phyloP scores from a whole-genome alignment of 2,888 invertebrate species.

The Quadroppia sp. region DNA sequence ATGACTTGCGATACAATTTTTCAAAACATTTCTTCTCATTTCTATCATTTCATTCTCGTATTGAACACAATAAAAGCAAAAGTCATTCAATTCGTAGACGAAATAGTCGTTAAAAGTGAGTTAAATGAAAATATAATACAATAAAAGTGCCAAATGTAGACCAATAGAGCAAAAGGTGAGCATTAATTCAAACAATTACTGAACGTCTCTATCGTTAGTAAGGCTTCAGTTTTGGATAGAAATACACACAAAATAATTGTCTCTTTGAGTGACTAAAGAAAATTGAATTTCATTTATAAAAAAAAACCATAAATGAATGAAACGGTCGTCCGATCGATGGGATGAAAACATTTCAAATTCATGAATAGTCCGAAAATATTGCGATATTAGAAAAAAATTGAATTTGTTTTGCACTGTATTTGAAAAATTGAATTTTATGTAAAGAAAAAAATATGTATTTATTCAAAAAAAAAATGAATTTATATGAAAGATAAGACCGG shows the following conservation, averaged over 20 bases:
- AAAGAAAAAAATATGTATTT: background rate
- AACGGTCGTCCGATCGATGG: background rate
- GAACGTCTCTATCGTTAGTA: background rate
- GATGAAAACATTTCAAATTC: background rate
- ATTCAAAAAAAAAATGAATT: background rate
- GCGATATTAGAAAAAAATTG: background rate
- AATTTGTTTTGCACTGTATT: background rate
- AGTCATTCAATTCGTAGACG: background rate
- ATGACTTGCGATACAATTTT: background rate
- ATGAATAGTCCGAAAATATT: background rate
- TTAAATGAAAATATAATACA: background rate
- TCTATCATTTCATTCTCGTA: background rate
- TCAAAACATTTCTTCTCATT: conserved; percentile 12
- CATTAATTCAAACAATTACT: background rate
- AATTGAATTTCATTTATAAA: conserved; percentile 13
- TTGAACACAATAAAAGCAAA: background rate
- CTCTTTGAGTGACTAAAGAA: conserved; percentile 8
- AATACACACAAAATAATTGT: background rate
- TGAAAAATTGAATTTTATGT: too few species aligned
- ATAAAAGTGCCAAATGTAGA: background rate
- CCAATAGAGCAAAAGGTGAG: background rate
- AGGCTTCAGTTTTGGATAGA: background rate
- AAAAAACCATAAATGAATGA: background rate
- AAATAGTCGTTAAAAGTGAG: background rate
- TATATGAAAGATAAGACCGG: background rate